These are phyloP conservation scores for Chascanopsetta lugubris DNA, from an alignment of 2,113 vertebrate genomes.

Conservation along the genomic window DNA sequence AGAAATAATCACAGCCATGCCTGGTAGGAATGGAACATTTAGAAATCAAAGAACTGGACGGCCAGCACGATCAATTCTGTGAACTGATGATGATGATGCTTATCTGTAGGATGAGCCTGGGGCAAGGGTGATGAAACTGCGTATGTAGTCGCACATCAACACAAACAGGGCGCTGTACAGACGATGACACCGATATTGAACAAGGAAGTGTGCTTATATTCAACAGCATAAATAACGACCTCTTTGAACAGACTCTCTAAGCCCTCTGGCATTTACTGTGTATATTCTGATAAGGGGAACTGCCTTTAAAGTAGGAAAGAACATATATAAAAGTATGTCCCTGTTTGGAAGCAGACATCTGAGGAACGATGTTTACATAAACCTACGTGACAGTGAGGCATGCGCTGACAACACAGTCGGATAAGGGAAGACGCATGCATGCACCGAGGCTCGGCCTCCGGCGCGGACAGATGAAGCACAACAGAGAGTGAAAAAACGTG, in stretches of 20 bases:
- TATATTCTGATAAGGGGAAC: constrained; percentile 7
- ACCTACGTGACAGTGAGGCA: constrained; percentile 7
- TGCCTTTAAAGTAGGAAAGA: constrained; percentile 7
- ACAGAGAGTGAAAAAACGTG: constrained; percentile 12
- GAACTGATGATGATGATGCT: neutral
- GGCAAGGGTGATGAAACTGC: neutral
- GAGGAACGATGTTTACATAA: constrained; percentile 7
- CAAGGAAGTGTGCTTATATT: neutral
- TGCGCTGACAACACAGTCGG: neutral
- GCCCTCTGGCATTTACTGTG: constrained; percentile 22
- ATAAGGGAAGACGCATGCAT: constrained; percentile 6
- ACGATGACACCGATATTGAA: constrained; percentile 2
- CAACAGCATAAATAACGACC: constrained; percentile 1
- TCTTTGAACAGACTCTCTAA: constrained; percentile 24
- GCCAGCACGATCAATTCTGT: neutral
- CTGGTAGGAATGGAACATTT: neutral
- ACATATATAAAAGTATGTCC: constrained; percentile 14
- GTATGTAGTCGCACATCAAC: constrained; percentile 12
- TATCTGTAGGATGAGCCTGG: neutral
- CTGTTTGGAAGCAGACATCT: constrained; percentile 1
- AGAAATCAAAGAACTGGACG: neutral
- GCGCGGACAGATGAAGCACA: too few species aligned
- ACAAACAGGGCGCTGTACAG: neutral
- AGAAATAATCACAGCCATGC: neutral
- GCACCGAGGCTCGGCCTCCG: too few species aligned